A percentile compares a stretch with the other conserved stretches of the same genome.
Conservation (phyloP, 1,140 invertebrate species). For the Stegodyphus mimosarum region DNA sequence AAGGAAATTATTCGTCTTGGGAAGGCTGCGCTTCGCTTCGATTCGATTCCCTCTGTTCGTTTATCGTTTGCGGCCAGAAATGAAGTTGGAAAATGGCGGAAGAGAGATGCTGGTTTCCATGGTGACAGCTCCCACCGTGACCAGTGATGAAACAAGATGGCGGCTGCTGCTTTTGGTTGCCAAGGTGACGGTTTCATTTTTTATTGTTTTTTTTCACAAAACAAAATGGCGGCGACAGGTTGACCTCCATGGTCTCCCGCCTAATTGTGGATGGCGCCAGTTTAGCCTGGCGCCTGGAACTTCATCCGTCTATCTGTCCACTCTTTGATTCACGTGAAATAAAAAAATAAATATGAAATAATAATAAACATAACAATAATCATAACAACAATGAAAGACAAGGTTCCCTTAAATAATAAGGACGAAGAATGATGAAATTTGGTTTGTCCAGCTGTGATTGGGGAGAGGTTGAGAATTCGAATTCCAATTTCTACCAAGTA, state of each 20-base stretch:
- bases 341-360: background rate
- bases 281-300: conserved; percentile 7
- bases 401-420: too few relatives aligned
- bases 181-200: background rate
- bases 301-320: background rate
- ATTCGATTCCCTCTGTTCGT: background rate
- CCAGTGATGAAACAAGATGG: conserved; percentile 36
- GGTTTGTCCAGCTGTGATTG: too few relatives aligned
- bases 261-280: conserved; percentile 31
- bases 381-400: too few relatives aligned
- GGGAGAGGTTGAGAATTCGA: too few relatives aligned
- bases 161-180: conserved; percentile 2
- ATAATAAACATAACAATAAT: too few relatives aligned
- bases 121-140: conserved; percentile 1
- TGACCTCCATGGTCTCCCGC: conserved; percentile 2
- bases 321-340: background rate
- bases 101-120: conserved; percentile 4
- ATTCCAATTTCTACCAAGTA: too few relatives aligned
- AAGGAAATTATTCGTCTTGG: too few relatives aligned
- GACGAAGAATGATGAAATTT: too few relatives aligned
- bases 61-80: conserved; percentile 14
- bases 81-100: conserved; percentile 26
- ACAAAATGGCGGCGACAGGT: background rate
- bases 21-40: too few relatives aligned
- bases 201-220: background rate